Percentiles rank a stretch among this genome's conserved stretches.
phyloP scores from a whole-genome alignment of 2,797 vertebrate genomes.

The Oreochromis grahami region DNA sequence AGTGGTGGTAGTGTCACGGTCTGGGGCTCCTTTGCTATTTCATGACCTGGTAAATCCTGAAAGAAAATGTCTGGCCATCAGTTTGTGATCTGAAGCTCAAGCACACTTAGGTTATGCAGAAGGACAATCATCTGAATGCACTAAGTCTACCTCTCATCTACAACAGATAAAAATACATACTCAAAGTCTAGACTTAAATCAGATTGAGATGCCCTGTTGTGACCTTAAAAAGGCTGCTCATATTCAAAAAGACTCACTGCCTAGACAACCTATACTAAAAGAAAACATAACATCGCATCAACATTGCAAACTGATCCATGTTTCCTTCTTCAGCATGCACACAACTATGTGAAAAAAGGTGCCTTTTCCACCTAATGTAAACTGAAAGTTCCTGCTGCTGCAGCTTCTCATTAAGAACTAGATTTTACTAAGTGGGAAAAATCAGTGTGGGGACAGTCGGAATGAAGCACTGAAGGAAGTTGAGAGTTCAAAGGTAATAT shows the following conservation, averaged over 20 bases:
- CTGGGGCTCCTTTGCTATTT: neutral
- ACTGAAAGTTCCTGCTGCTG: neutral
- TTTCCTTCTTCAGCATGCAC: neutral
- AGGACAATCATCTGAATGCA: neutral
- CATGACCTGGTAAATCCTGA: neutral
- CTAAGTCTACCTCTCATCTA: neutral
- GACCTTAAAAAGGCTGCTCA: neutral
- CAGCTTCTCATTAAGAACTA: neutral
- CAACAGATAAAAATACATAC: neutral
- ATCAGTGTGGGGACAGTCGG: neutral
- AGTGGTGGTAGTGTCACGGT: neutral
- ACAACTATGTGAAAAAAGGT: neutral
- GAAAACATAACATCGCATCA: neutral
- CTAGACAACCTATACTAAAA: neutral
- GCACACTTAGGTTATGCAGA: neutral
- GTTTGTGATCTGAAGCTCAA: neutral
- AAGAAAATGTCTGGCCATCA: neutral
- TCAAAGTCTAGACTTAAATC: neutral
- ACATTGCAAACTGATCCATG: neutral
- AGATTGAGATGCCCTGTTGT: neutral
- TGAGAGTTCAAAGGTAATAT: neutral
- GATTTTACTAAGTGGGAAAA: neutral
- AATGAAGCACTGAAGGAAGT: neutral
- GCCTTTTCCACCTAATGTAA: neutral
- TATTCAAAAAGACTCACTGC: neutral